Evolutionary conservation across 2,113 vertebrate species (phyloP).

Genomic region (Chionis minor): DNA sequence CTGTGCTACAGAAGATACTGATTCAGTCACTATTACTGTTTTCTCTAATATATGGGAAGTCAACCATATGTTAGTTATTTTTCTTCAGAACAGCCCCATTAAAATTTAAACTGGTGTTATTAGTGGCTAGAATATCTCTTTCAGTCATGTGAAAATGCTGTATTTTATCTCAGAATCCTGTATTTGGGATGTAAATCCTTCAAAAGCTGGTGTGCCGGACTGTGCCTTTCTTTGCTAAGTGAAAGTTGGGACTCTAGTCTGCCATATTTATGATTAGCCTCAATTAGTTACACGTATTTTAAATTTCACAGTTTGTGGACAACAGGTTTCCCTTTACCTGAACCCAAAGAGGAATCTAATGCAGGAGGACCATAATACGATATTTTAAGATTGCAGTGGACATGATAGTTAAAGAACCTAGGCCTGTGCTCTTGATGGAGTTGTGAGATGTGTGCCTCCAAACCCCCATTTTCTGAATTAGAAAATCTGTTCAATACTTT

Average conservation of each 20-base stretch:
- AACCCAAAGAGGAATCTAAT: background rate
- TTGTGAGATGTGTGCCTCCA: background rate
- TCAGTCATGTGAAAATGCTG: background rate
- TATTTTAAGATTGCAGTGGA: background rate
- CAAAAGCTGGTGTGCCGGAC: background rate
- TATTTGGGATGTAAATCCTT: background rate
- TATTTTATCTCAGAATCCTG: background rate
- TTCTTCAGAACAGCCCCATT: constrained; percentile 16
- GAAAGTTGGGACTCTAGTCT: background rate
- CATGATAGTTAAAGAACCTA: background rate
- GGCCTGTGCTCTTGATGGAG: background rate
- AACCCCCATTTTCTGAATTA: background rate
- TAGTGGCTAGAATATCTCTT: background rate
- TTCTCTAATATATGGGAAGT: constrained; percentile 32
- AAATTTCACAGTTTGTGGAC: background rate
- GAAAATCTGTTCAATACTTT: background rate
- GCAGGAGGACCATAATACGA: fast-evolving
- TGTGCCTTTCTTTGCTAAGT: background rate
- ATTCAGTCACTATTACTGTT: constrained; percentile 33
- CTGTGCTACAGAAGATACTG: background rate
- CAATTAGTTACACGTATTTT: background rate
- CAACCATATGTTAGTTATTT: constrained; percentile 46
- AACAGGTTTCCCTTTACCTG: background rate
- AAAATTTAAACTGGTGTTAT: constrained; percentile 2
- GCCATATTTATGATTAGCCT: background rate